Evolutionary conservation across 2,797 vertebrate genomes (phyloP), one percentile per base, ranked within the genome.

Genomic region (Staurois parvus): DNA sequence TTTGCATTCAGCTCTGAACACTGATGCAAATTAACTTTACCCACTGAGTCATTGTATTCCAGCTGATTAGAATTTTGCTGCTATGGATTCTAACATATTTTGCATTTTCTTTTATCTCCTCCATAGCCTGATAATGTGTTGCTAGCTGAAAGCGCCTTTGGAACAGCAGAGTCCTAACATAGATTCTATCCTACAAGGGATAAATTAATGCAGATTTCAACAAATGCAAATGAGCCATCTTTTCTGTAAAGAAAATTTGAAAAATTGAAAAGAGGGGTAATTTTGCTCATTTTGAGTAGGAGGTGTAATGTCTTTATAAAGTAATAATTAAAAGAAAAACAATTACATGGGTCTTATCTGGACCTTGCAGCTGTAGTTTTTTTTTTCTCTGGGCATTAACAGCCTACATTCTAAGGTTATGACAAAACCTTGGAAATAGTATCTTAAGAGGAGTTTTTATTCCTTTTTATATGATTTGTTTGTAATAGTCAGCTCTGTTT

Each of bases 401-500:
- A 89, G 87, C 89, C 86, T 88, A 88, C 91, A 86, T 92, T 92
- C 88, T 91, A 91, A 92, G 90, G 93, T 92, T 94, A 94, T 92
- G 92, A 95, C 94, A 94, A 93, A 72, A 91, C 88, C 93, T 92
- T 92, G 93, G 93, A 95, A 95, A 94, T 92, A 93, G 92, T 91
- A 92, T 93, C 91, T 94, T 94, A 93, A 93, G 91, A 91, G 90
- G 89, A 94, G 88, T 95, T 94, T n/a, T 94, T 94, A 93, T 93
- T 95, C 91, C 92, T 93, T 93, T 94, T 93, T 91, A 91, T 91
- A 90, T 90, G 89, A 95, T 94, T 93, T 94, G 94, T 95, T 94
- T 95, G 94, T 94, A 94, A 92, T 90, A 94, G 94, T 94, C 94
- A 94, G 92, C 93, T 94, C 94, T 94, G 95, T 94, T 95, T 94